Conservation (phyloP, 2,888 invertebrate species). For the Nematopogon swammerdamellus region DNA sequence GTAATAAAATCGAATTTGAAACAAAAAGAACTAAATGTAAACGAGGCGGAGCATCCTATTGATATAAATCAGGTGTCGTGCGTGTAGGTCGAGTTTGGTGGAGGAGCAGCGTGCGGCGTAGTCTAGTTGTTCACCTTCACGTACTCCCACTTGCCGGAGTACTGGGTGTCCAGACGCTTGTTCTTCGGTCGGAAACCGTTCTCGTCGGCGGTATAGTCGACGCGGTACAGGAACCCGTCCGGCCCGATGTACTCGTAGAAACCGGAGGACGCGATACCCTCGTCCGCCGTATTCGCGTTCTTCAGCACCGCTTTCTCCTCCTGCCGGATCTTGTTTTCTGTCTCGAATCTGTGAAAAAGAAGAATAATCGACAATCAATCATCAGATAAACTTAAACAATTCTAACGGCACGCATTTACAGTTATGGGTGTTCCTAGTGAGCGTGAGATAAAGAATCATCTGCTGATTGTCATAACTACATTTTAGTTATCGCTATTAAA, state of each 20-base stretch:
- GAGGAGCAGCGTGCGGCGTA: background rate
- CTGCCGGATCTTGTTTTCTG: slow-evolving; percentile 53
- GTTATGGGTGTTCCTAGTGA: too few species aligned
- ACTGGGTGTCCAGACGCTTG: slow-evolving; percentile 43
- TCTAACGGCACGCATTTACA: too few species aligned
- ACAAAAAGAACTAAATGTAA: too few species aligned
- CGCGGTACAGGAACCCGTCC: slow-evolving; percentile 50
- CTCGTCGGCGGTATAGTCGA: slow-evolving; percentile 51
- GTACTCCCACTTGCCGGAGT: slow-evolving; percentile 47
- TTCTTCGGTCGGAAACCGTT: slow-evolving; percentile 48
- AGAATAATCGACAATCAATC: slow-evolving; percentile 7
- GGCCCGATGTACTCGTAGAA: slow-evolving; percentile 55
- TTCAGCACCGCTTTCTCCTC: slow-evolving; percentile 49
- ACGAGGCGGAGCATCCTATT: background rate
- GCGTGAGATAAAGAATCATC: too few species aligned
- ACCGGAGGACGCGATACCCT: slow-evolving; percentile 47
- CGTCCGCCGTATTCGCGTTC: slow-evolving; percentile 45
- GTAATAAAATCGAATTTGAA: too few species aligned
- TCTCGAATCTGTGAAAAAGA: slow-evolving; percentile 39
- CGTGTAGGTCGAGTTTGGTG: background rate
- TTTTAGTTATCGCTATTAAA: too few species aligned
- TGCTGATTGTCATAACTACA: too few species aligned
- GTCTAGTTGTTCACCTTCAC: slow-evolving; percentile 25
- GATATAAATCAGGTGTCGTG: background rate
- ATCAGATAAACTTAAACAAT: too few species aligned